A percentile compares a stretch with the other conserved stretches of the same genome.
These are phyloP conservation scores for Anthopleura xanthogrammica DNA, from an alignment of 92 coral and sea anemone genomes.

Conservation along the genomic window DNA sequence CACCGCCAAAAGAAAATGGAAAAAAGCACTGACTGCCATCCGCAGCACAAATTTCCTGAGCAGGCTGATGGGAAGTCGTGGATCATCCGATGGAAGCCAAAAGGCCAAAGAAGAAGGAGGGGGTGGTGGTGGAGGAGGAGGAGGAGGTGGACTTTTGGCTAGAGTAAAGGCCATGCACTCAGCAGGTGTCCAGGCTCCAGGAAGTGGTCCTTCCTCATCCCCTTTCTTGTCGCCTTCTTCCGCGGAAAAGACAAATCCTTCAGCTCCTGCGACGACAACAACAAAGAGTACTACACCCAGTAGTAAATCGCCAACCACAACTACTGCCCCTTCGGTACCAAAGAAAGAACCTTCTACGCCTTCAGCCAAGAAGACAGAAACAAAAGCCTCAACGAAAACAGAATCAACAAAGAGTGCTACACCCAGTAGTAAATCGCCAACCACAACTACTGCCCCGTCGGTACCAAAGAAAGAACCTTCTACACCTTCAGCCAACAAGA, in stretches of 20 bases:
- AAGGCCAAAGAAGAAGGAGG: constrained; percentile 31
- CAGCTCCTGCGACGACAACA: constrained; percentile 7
- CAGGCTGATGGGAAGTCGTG: constrained; percentile 85
- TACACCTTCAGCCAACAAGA: background rate
- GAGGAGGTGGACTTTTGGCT: constrained; percentile 74
- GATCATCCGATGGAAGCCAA: constrained; percentile 56
- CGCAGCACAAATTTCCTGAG: constrained; percentile 97
- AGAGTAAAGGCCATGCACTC: constrained; percentile 95
- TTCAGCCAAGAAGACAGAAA: too few relatives aligned
- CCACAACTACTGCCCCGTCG: background rate
- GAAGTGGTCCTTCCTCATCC: constrained; percentile 71
- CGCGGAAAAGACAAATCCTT: constrained; percentile 52
- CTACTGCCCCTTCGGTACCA: background rate
- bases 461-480: background rate
- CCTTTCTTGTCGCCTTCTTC: constrained; percentile 85
- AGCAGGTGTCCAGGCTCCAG: constrained; percentile 86
- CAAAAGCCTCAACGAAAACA: too few relatives aligned
- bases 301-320: background rate
- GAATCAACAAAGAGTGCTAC: background rate
- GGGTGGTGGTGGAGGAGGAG: constrained; percentile 45
- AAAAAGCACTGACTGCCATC: constrained; percentile 94
- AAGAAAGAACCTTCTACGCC: background rate
- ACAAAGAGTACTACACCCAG: constrained; percentile 3
- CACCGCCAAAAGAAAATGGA: constrained; percentile 97
- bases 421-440: background rate